phyloP scores from a whole-genome alignment of 2,888 invertebrate genomes.

The Caenorhabditis parvicauda region DNA sequence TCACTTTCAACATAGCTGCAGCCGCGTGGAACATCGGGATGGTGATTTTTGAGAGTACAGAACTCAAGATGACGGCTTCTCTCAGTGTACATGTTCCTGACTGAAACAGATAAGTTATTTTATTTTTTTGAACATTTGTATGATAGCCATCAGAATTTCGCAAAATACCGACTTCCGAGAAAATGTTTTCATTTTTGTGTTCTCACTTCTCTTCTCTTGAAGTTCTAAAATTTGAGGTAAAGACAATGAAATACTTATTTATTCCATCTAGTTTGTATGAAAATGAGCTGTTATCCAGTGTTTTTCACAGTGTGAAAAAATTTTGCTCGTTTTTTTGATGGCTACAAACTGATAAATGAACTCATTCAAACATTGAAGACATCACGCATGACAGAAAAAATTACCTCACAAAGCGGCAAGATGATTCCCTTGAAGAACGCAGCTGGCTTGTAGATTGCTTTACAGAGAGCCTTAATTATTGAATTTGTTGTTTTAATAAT shows the following conservation, averaged over 20 bases:
- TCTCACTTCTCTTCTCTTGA: not conserved
- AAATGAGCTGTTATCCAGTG: too few species aligned
- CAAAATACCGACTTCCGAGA: too few species aligned
- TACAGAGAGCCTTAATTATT: conserved; percentile 73
- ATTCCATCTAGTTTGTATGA: too few species aligned
- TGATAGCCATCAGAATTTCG: too few species aligned
- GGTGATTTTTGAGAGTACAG: conserved; percentile 83
- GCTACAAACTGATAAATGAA: not conserved
- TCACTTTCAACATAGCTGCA: conserved; percentile 74
- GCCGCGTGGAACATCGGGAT: conserved; percentile 92
- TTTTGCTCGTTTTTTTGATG: not conserved
- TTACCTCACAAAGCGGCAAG: conserved; percentile 69
- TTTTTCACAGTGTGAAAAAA: not conserved
- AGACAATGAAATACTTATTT: not conserved
- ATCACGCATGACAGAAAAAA: conserved; percentile 1
- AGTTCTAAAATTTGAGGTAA: not conserved
- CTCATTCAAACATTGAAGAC: not conserved
- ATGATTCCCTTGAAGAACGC: conserved; percentile 91
- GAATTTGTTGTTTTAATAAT: conserved; percentile 5
- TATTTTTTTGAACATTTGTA: not conserved
- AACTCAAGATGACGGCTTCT: conserved; percentile 91
- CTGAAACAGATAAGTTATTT: too few species aligned
- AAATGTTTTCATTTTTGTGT: not conserved
- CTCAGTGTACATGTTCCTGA: conserved; percentile 88
- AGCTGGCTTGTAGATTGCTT: conserved; percentile 91